Evolutionary conservation across 2,888 invertebrate species (phyloP), one percentile per base, ranked within the genome.

Genomic region (Apantesis nais): DNA sequence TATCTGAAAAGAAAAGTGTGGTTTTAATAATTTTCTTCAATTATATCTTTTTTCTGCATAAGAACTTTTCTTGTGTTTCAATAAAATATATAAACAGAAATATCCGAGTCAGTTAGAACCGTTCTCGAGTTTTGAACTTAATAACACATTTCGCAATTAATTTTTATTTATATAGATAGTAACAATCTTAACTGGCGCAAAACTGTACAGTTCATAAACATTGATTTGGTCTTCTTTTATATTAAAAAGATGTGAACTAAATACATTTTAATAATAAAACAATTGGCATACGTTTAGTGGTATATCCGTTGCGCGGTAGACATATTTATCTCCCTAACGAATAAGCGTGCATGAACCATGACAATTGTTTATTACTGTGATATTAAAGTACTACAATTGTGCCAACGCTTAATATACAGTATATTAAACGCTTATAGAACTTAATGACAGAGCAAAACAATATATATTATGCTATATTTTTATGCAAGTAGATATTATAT

Each of bases 261-360:
- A 39, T 19, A 41, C 19, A 41, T 63, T 29, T 63, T 9, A 63
- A 63, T 63, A 41, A 63, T 63, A 41, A 41, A 19, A 63, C 62
- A 41, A 63, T 63, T 25, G 25, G 39, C 41, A 63, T 63, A 41
- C 41, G 2, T 63, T n/a, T n/a, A n/a, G n/a, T n/a, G n/a, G n/a
- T n/a, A n/a, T n/a, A n/a, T n/a, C n/a, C n/a, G n/a, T n/a, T 31
- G 22, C 31, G 11, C 29, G 22, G 12, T 22, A 63, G 44, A 63
- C 63, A 31, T 63, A 19, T 29, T 29, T 31, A 9, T 19, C 4
- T 29, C 25, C 16, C 41, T 29, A 63, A 63, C 11, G 25, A 11
- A 44, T 44, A 31, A 12, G 22, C 41, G 9, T 29, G 22, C 41
- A 29, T 58, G 12, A 29, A 44, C 7, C 29, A 63, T 31, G 5